Base-by-base conservation (phyloP, 2,113 vertebrate species). In the Myrmophylax atrothorax region DNA sequence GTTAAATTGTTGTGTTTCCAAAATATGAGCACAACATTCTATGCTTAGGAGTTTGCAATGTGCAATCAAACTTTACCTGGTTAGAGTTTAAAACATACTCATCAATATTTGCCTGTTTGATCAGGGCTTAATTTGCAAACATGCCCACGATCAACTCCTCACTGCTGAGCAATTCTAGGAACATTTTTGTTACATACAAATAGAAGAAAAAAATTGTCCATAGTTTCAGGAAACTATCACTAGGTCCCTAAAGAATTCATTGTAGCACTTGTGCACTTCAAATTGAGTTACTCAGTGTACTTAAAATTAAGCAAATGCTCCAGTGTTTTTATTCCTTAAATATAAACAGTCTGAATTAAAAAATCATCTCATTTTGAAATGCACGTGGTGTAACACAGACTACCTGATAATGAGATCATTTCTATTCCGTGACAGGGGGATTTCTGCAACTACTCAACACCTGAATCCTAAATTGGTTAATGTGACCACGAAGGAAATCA, bases 401-500 rank as follows among this genome's bases (percentile, higher is more conserved):
- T 94, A 92, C 68, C 44, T 83, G 28, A 14, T 87, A 94, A 94
- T 28, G n/a, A 94, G 75, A 89, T 47, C 1, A 4, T 69, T 84
- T 55, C 89, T 89, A 64, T 58, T 89, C 86, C 84, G 69, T 83
- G 53, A 79, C 84, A 87, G 42, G 46, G 59, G 55, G 63, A 85
- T 92, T 94, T 93, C 84, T 73, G 86, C 67, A 92, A 11, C 52
- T 87, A 46, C 28, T 86, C 90, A 94, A 60, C 84, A 94, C 74
- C 92, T 91, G 81, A 95, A 93, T 87, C 69, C 58, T 93, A 87
- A 96, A 93, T 59, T 87, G 74, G 46, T 53, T 84, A 87, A 86
- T 69, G 74, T 40, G 64, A 86, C 58, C 83, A 77, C 86, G 93
- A 91, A 90, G 76, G 77, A 96, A 93, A 96, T 91, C 68, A 96